phyloP scores from a whole-genome alignment of 2,797 vertebrate species.

The Pangasius mekongensis region DNA sequence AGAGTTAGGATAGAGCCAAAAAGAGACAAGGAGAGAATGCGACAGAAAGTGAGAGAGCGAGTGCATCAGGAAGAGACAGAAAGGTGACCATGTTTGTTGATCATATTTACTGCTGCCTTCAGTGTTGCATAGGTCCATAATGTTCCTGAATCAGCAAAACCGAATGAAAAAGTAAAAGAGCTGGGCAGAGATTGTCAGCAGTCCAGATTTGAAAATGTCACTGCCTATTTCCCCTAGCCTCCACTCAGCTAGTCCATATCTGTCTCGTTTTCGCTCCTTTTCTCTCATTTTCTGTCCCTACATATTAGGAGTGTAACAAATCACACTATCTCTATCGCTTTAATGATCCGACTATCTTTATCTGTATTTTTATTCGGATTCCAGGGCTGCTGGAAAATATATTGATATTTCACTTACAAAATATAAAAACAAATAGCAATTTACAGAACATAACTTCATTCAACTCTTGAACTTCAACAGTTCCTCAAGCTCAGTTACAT shows the following conservation, averaged over 20 bases:
- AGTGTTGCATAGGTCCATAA: neutral
- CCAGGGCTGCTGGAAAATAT: neutral
- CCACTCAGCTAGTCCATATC: neutral
- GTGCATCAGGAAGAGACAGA: neutral
- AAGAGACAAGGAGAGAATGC: constrained; percentile 5
- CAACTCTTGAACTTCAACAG: neutral
- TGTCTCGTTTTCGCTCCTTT: neutral
- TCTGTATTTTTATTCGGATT: neutral
- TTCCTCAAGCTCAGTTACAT: neutral
- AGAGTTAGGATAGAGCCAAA: neutral
- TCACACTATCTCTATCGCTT: neutral
- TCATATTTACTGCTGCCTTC: constrained; percentile 4
- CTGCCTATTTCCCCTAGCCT: neutral
- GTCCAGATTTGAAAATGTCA: neutral
- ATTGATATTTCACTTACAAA: neutral
- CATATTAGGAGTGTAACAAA: neutral
- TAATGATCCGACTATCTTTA: neutral
- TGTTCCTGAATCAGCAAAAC: constrained; percentile 17
- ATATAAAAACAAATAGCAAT: neutral
- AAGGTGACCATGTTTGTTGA: neutral
- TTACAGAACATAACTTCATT: neutral
- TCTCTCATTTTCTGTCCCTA: neutral
- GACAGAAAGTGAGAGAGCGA: neutral
- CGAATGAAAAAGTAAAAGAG: neutral
- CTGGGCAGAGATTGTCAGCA: neutral